Percentiles rank a stretch among this genome's conserved stretches.
Evolutionary conservation across 2,797 vertebrate genomes (phyloP).

Genomic region (Sternarchorhynchus goeldii): DNA sequence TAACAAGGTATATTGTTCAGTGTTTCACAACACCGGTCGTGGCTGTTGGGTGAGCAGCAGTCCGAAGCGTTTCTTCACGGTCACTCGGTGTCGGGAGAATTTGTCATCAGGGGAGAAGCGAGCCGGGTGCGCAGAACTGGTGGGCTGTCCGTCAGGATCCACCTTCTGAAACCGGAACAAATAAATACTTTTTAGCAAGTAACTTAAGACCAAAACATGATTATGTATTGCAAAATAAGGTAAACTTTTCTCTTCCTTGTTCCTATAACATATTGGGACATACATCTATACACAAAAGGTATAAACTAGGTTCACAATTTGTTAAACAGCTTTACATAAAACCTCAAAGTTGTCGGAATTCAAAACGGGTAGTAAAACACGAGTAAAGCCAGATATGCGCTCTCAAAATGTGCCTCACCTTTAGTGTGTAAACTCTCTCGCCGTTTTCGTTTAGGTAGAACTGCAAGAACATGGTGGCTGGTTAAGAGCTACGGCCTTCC

Average conservation of each 20-base stretch:
- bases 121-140: constrained; percentile 87
- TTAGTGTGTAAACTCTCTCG: constrained; percentile 85
- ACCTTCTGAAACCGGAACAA: constrained; percentile 73
- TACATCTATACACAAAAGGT: too few species aligned
- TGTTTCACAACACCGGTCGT: constrained; percentile 76
- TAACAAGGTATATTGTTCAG: neutral
- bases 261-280: too few species aligned
- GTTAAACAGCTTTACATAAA: too few species aligned
- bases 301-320: too few species aligned
- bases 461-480: constrained; percentile 83
- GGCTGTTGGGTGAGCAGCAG: constrained; percentile 88
- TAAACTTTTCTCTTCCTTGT: neutral
- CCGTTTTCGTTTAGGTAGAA: constrained; percentile 82
- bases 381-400: neutral
- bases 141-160: constrained; percentile 75
- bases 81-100: constrained; percentile 85
- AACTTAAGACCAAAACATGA: neutral
- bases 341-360: too few species aligned
- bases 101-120: constrained; percentile 94
- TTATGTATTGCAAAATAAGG: neutral
- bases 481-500: neutral
- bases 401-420: constrained; percentile 69
- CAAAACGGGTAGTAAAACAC: too few species aligned
- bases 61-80: constrained; percentile 86
- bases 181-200: neutral